phyloP scores from a whole-genome alignment of 2,888 invertebrate genomes.

The Drosophila merina region DNA sequence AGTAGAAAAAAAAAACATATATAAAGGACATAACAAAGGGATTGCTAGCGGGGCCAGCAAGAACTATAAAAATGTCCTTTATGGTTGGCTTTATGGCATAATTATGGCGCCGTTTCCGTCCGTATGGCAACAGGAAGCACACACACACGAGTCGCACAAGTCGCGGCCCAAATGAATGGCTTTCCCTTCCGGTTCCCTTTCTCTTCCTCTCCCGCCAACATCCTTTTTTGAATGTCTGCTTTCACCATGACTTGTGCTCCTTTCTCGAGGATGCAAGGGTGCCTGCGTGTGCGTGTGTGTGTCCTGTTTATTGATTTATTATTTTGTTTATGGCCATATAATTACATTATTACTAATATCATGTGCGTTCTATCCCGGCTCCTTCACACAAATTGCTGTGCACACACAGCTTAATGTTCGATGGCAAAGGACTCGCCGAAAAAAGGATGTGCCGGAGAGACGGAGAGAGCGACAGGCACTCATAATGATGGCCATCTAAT shows the following conservation, averaged over 20 bases:
- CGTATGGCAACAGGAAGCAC: constrained; percentile 51
- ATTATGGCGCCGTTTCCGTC: constrained; percentile 63
- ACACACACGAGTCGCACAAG: constrained; percentile 9
- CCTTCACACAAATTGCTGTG: constrained; percentile 51
- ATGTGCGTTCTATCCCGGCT: constrained; percentile 14
- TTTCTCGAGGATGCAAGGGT: constrained; percentile 20
- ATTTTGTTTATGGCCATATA: constrained; percentile 71
- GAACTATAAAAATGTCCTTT: constrained; percentile 50
- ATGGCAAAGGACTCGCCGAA: constrained; percentile 31
- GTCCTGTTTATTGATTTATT: constrained; percentile 70
- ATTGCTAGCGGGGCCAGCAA: not conserved
- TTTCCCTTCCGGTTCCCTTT: constrained; percentile 45
- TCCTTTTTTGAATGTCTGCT: constrained; percentile 28
- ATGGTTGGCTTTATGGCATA: constrained; percentile 70
- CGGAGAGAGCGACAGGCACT: not conserved
- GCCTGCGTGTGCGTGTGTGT: constrained; percentile 7
- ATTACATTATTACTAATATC: constrained; percentile 72
- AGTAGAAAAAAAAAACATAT: constrained; percentile 49
- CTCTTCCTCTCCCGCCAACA: not conserved
- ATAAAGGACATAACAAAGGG: constrained; percentile 12
- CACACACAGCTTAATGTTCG: constrained; percentile 62
- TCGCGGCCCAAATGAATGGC: constrained; percentile 57
- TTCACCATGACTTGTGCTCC: constrained; percentile 4
- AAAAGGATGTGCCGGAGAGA: not conserved
- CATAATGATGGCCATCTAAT: constrained; percentile 45